phyloP scores from a whole-genome alignment of 2,113 vertebrate genomes.

The Myotis davidii region DNA sequence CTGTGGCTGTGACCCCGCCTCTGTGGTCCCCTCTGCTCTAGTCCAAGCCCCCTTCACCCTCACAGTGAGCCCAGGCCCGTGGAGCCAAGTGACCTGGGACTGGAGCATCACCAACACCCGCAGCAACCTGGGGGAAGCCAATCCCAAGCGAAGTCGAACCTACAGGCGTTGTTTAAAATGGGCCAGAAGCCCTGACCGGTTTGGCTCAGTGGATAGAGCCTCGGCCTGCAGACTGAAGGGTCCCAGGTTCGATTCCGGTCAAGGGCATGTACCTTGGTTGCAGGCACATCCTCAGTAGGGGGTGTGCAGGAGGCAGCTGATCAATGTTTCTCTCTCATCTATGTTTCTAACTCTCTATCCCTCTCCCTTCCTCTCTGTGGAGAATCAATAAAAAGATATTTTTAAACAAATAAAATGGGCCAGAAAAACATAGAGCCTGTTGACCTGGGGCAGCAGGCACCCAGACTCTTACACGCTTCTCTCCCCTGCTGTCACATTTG shows the following conservation, averaged over 20 bases:
- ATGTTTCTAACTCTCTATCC: no score
- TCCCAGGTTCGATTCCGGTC: no score
- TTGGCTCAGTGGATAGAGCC: no score
- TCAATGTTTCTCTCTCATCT: no score
- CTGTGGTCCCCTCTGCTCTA: background rate
- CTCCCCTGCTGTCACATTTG: background rate
- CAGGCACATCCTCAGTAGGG: no score
- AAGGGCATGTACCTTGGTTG: no score
- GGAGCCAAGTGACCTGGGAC: background rate
- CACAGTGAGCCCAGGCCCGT: background rate
- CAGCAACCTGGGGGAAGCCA: background rate
- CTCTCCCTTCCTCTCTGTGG: no score
- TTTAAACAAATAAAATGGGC: background rate
- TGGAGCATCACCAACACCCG: background rate
- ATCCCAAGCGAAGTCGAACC: background rate
- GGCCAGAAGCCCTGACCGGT: background rate
- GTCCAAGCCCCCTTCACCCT: no score
- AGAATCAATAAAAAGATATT: no score
- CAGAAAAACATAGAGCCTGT: background rate
- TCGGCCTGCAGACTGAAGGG: no score
- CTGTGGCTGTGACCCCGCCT: fast-evolving
- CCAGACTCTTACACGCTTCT: background rate
- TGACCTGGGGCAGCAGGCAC: background rate
- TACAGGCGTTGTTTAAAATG: background rate
- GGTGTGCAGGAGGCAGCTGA: no score